A percentile compares a stretch with the other conserved stretches of the same genome.
These are phyloP conservation scores for Phalacrocorax aristotelis DNA, from an alignment of 2,113 vertebrate species.

Conservation along the genomic window DNA sequence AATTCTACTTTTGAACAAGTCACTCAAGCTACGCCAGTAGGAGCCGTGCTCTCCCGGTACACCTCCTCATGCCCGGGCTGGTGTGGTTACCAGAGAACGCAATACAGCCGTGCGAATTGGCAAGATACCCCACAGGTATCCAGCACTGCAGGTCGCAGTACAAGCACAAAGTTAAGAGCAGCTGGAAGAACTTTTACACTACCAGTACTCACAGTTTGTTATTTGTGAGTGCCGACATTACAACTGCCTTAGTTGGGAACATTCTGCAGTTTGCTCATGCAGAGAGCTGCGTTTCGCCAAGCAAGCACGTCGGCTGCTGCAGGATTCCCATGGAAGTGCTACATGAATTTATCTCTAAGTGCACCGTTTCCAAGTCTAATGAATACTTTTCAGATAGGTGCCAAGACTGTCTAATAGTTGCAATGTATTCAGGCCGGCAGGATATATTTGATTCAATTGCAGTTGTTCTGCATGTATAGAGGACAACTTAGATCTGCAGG, in stretches of 20 bases:
- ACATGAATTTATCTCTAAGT: not conserved
- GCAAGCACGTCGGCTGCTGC: not conserved
- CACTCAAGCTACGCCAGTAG: not conserved
- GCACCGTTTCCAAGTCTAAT: not conserved
- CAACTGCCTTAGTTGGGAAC: not conserved
- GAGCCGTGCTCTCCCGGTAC: not conserved
- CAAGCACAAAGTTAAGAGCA: not conserved
- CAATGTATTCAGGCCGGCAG: not conserved
- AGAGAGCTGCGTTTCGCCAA: not conserved
- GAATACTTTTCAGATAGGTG: not conserved
- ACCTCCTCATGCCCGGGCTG: not conserved
- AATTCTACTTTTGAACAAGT: not conserved
- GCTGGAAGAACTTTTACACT: not conserved
- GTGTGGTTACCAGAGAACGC: not conserved
- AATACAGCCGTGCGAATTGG: not conserved
- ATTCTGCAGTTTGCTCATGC: not conserved
- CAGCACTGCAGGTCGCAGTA: not conserved
- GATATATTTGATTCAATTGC: not conserved
- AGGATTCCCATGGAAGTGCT: not conserved
- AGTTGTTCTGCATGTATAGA: rapidly evolving
- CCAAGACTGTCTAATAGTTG: not conserved
- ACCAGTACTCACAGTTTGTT: not conserved
- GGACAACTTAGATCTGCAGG: not conserved
- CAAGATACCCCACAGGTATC: not conserved
- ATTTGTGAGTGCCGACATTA: not conserved